A percentile compares a stretch with the other conserved stretches of the same genome.
phyloP scores from a whole-genome alignment of 1,140 invertebrate genomes.

The Aradophagus sp. region DNA sequence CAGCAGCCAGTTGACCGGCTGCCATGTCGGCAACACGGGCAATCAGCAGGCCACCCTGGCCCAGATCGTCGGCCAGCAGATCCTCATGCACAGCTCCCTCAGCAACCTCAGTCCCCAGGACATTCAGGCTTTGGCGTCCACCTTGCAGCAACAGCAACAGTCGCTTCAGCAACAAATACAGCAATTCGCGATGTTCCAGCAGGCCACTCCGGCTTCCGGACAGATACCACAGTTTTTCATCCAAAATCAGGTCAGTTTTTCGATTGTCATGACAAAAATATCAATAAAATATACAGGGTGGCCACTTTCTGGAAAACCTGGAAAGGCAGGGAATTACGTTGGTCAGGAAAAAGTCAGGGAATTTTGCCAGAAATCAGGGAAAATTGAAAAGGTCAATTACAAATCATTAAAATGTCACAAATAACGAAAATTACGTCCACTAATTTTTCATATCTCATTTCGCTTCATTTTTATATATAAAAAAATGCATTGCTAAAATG shows the following conservation, averaged over 20 bases:
- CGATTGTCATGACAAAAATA: too few species aligned
- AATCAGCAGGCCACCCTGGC: slow-evolving; percentile 79
- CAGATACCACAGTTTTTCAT: slow-evolving; percentile 83
- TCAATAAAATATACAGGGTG: too few species aligned
- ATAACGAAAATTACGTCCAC: too few species aligned
- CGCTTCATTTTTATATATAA: too few species aligned
- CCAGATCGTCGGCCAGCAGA: slow-evolving; percentile 79
- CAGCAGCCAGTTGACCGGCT: slow-evolving; percentile 74
- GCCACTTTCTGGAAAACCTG: too few species aligned
- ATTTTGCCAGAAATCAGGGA: too few species aligned
- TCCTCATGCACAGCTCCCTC: slow-evolving; percentile 76
- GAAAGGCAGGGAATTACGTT: too few species aligned
- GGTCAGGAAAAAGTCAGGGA: too few species aligned
- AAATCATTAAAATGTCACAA: too few species aligned
- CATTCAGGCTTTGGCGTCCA: slow-evolving; percentile 79
- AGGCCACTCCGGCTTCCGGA: slow-evolving; percentile 72
- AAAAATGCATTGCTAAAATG: too few species aligned
- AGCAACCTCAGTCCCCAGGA: slow-evolving; percentile 77
- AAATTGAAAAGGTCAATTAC: too few species aligned
- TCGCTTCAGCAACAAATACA: slow-evolving; percentile 80
- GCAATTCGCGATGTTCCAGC: slow-evolving; percentile 82
- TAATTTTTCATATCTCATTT: too few species aligned
- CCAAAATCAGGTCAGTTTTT: slow-evolving; percentile 85
- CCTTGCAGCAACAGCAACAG: slow-evolving; percentile 80
- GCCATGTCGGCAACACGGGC: slow-evolving; percentile 69